These are phyloP conservation scores for Lethocerus indicus DNA, from an alignment of 1,140 invertebrate species.

Conservation along the genomic window DNA sequence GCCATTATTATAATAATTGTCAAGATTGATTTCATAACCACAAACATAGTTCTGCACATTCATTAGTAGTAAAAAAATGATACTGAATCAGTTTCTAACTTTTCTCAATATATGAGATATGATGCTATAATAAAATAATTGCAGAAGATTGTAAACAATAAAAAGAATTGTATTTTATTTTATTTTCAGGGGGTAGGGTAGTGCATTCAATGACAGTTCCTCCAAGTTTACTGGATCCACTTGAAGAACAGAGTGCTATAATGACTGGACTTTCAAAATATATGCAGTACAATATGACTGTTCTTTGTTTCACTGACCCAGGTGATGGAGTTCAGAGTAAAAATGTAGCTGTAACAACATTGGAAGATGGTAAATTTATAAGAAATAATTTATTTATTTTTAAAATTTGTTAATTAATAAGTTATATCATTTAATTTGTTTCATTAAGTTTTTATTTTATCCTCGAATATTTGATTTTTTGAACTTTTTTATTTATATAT, in stretches of 20 bases:
- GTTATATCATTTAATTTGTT: background rate
- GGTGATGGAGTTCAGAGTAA: slow-evolving; percentile 79
- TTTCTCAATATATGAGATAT: background rate
- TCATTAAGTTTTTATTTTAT: background rate
- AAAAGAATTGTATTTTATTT: background rate
- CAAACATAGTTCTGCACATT: background rate
- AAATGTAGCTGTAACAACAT: slow-evolving; percentile 56
- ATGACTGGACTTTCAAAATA: slow-evolving; percentile 70
- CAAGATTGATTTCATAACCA: background rate
- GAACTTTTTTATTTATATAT: background rate
- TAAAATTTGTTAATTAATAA: background rate
- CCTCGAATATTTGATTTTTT: background rate
- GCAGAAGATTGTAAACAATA: background rate
- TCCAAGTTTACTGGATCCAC: slow-evolving; percentile 68
- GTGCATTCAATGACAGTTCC: slow-evolving; percentile 61
- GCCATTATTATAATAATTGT: background rate
- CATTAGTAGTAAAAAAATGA: background rate
- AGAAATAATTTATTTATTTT: background rate
- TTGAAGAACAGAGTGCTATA: slow-evolving; percentile 60
- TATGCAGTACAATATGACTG: slow-evolving; percentile 77
- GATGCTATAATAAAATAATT: background rate
- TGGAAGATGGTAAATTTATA: slow-evolving; percentile 64
- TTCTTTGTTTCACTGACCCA: slow-evolving; percentile 89
- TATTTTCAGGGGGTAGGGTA: slow-evolving; percentile 31
- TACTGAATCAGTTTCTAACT: background rate